phyloP scores from a whole-genome alignment of 2,113 vertebrate species.

The Phainopepla nitens region DNA sequence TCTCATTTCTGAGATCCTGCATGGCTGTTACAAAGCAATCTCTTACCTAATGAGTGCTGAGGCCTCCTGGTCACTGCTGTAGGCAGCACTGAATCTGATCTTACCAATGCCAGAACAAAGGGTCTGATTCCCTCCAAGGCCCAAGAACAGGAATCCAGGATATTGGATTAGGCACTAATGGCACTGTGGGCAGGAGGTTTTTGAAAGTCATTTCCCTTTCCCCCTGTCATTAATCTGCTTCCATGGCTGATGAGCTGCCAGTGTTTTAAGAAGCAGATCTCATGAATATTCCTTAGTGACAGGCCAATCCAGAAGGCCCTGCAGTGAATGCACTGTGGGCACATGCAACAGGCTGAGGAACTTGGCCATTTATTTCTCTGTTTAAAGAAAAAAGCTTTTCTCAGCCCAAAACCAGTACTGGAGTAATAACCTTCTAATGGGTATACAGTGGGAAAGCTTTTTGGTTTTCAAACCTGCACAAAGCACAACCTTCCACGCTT shows the following conservation, averaged over 20 bases:
- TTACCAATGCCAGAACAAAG: not conserved
- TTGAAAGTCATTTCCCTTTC: not conserved
- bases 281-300: not conserved
- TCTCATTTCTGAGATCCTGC: not conserved
- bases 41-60: not conserved
- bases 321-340: not conserved
- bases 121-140: not conserved
- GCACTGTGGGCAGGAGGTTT: not conserved
- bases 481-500: not conserved
- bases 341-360: not conserved
- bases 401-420: not conserved
- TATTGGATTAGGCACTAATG: constrained; percentile 16
- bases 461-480: not conserved
- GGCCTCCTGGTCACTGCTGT: not conserved
- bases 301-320: not conserved
- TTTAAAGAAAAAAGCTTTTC: not conserved
- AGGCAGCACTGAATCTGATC: not conserved
- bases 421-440: not conserved
- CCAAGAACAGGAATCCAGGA: not conserved
- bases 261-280: not conserved
- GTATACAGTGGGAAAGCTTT: not conserved
- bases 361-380: not conserved
- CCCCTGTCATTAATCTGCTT: not conserved
- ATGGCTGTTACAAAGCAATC: not conserved
- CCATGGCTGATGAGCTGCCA: not conserved